Conservation (phyloP, 2,888 invertebrate species). For the Apodemia hepburni region DNA sequence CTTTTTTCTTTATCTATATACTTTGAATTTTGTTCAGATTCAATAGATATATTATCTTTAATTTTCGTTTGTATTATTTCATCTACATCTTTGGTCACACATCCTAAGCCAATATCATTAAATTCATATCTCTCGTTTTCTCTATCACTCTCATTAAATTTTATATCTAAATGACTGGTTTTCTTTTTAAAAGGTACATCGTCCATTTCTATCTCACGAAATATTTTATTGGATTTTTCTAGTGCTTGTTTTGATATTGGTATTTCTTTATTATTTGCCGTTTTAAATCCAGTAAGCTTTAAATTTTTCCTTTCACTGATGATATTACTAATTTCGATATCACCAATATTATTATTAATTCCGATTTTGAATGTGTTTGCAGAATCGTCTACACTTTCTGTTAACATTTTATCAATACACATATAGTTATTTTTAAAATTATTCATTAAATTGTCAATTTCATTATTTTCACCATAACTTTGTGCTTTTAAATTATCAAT, state of each 20-base stretch:
- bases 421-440: constrained; percentile 36
- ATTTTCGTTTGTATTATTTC: too few relatives aligned
- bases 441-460: constrained; percentile 27
- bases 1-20: too few relatives aligned
- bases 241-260: constrained; percentile 38
- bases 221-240: constrained; percentile 36
- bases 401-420: constrained; percentile 22
- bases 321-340: neutral
- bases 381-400: constrained; percentile 37
- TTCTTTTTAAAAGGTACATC: neutral
- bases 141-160: neutral
- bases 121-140: neutral
- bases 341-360: neutral
- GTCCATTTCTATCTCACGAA: constrained; percentile 29
- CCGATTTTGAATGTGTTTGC: constrained; percentile 26
- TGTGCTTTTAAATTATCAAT: neutral
- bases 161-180: neutral
- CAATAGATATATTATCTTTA: too few relatives aligned
- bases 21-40: too few relatives aligned
- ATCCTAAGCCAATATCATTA: too few relatives aligned
- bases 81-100: too few relatives aligned
- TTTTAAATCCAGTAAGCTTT: constrained; percentile 40
- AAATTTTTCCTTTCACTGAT: constrained; percentile 1
- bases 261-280: constrained; percentile 48
- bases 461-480: neutral